phyloP scores from a whole-genome alignment of 2,113 vertebrate genomes.

The Tamias sibiricus region DNA sequence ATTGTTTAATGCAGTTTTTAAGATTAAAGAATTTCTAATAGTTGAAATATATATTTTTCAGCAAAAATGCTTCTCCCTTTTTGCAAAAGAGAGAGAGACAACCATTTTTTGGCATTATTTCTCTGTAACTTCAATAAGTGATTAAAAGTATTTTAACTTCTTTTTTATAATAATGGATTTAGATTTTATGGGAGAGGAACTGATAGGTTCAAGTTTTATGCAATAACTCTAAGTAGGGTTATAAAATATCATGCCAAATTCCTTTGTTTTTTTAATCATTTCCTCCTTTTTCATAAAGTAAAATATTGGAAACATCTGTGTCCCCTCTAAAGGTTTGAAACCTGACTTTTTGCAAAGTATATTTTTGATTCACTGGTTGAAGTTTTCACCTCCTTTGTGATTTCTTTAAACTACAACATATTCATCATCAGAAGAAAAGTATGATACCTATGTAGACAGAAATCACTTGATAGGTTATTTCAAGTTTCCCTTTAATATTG shows the following conservation, averaged over 20 bases:
- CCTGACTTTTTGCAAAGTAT: background rate
- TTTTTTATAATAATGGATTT: background rate
- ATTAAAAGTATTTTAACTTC: constrained; percentile 9
- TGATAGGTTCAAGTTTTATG: background rate
- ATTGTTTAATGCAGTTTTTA: background rate
- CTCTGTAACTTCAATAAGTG: background rate
- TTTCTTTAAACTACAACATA: constrained; percentile 37
- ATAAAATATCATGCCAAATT: background rate
- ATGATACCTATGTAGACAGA: background rate
- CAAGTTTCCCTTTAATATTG: background rate
- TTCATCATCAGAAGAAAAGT: background rate
- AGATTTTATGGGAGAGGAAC: background rate
- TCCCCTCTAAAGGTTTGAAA: background rate
- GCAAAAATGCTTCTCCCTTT: background rate
- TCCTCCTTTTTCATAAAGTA: background rate
- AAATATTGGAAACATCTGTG: constrained; percentile 21
- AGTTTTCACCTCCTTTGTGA: background rate
- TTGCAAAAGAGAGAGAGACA: background rate
- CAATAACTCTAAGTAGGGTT: background rate
- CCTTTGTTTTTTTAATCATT: background rate
- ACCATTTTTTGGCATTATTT: background rate
- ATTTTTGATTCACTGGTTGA: constrained; percentile 15
- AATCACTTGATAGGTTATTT: background rate
- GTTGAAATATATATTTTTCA: background rate
- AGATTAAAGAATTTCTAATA: background rate